Conservation (phyloP, 2,888 invertebrate genomes). For the Habrosyne pyritoides region DNA sequence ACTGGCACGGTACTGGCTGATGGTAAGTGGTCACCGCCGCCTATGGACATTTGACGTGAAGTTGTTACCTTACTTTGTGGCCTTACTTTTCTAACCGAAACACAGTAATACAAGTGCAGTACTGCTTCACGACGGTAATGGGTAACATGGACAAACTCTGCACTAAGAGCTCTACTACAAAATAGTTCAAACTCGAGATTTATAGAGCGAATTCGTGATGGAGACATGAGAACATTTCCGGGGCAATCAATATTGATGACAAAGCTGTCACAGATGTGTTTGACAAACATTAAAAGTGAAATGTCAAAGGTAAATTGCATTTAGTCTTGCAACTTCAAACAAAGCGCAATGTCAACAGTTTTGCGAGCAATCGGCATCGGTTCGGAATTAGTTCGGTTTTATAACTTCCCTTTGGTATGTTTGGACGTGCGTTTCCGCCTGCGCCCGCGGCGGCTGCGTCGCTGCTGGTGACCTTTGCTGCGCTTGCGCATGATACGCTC, state of each 20-base stretch:
- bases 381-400: conserved; percentile 38
- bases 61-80: no score
- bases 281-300: background rate
- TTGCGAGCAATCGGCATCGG: conserved; percentile 9
- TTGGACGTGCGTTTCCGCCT: conserved; percentile 42
- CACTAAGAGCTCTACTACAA: no score
- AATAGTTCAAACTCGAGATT: no score
- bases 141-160: no score
- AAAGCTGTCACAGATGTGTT: background rate
- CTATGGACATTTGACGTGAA: no score
- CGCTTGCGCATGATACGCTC: background rate
- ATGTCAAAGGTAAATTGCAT: background rate
- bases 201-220: background rate
- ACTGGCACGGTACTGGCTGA: no score
- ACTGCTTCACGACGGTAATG: no score
- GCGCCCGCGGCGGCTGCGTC: background rate
- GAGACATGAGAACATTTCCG: background rate
- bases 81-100: no score
- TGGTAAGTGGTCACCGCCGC: no score
- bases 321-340: background rate
- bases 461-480: conserved; percentile 25
- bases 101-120: no score
- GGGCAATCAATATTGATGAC: background rate
- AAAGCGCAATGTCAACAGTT: background rate
- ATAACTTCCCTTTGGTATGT: conserved; percentile 39